A percentile compares a stretch with the other conserved stretches of the same genome.
These are phyloP conservation scores for Cydia amplana DNA, from an alignment of 1,140 invertebrate genomes.

Conservation along the genomic window DNA sequence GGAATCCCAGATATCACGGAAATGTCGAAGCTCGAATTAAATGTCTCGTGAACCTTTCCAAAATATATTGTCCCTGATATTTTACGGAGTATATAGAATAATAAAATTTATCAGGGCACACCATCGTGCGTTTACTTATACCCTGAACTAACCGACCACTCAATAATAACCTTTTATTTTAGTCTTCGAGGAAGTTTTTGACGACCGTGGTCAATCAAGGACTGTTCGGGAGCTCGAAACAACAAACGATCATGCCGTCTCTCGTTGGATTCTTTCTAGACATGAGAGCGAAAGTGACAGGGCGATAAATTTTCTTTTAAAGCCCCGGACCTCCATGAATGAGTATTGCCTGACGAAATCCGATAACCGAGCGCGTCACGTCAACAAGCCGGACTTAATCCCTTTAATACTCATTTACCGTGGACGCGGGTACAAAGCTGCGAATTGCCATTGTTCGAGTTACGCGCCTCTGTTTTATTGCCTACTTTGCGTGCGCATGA, in stretches of 20 bases:
- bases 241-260: background rate
- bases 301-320: constrained; percentile 55
- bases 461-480: constrained; percentile 51
- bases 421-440: constrained; percentile 39
- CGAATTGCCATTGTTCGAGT: constrained; percentile 64
- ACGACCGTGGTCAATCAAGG: constrained; percentile 3
- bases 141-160: background rate
- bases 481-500: constrained; percentile 45
- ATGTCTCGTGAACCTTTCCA: background rate
- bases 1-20: background rate
- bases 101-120: background rate
- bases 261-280: background rate
- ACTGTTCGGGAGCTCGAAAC: background rate
- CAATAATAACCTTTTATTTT: constrained; percentile 12
- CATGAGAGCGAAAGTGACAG: constrained; percentile 43
- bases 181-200: constrained; percentile 2
- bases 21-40: background rate
- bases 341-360: constrained; percentile 60
- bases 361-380: constrained; percentile 63
- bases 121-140: background rate
- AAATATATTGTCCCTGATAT: background rate
- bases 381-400: constrained; percentile 75
- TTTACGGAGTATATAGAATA: background rate
- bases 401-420: constrained; percentile 68
- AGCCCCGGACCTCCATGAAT: constrained; percentile 43